A percentile compares a stretch with the other conserved stretches of the same genome.
These are phyloP conservation scores for Psococerastis gibbosa DNA, from an alignment of 2,888 invertebrate species.

Conservation along the genomic window DNA sequence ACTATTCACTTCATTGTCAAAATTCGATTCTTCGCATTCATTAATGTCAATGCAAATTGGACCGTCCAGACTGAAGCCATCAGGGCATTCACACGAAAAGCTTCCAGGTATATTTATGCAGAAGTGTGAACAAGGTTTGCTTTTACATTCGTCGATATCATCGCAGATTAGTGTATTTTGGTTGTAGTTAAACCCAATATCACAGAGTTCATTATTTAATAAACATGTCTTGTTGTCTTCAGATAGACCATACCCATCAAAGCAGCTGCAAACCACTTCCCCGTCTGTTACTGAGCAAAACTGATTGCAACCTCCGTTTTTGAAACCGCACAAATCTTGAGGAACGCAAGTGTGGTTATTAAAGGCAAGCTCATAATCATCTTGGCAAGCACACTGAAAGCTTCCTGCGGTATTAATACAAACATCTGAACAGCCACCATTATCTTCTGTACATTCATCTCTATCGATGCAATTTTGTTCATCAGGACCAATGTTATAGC, in stretches of 20 bases:
- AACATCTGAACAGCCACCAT: slow-evolving; percentile 36
- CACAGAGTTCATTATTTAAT: slow-evolving; percentile 27
- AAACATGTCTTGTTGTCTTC: slow-evolving; percentile 25
- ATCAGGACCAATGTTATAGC: slow-evolving; percentile 17
- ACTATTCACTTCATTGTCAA: slow-evolving; percentile 22
- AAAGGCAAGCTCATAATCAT: slow-evolving; percentile 24
- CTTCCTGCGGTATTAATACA: slow-evolving; percentile 13
- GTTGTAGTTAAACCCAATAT: background rate
- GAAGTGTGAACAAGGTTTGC: slow-evolving; percentile 26
- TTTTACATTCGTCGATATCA: slow-evolving; percentile 45
- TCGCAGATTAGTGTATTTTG: slow-evolving; percentile 22
- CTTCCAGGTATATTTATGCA: slow-evolving; percentile 47
- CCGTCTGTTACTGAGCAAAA: slow-evolving; percentile 24
- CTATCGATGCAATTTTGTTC: slow-evolving; percentile 18
- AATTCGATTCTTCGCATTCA: slow-evolving; percentile 24
- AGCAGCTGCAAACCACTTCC: slow-evolving; percentile 32
- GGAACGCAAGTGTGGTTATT: slow-evolving; percentile 23
- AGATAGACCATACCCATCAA: slow-evolving; percentile 27
- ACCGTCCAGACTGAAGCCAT: slow-evolving; percentile 21
- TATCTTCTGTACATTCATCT: slow-evolving; percentile 27
- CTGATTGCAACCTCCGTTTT: slow-evolving; percentile 30
- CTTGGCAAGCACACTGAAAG: slow-evolving; percentile 14
- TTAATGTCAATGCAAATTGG: slow-evolving; percentile 20
- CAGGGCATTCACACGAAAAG: slow-evolving; percentile 31
- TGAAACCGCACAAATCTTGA: slow-evolving; percentile 17